Evolutionary conservation across 35 echinoderm and acorn worm genomes (phyloP).

Genomic region (Heliocidaris erythrogramma): DNA sequence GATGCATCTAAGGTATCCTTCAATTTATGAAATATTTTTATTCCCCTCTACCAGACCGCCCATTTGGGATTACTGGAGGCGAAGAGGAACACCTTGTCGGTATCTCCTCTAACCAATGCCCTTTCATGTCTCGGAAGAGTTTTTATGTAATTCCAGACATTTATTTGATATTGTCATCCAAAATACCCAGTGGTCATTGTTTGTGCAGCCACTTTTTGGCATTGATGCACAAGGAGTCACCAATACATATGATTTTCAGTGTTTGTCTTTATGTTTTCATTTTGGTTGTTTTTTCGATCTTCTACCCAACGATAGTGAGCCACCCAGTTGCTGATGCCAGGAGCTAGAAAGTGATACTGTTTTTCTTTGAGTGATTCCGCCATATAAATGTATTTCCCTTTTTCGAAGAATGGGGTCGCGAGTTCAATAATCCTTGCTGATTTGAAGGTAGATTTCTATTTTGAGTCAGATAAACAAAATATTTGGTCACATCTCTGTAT

Average conservation of each 20-base stretch:
- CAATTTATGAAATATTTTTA: not conserved
- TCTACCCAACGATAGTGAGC: not conserved
- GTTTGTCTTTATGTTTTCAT: not conserved
- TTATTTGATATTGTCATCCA: slow-evolving; percentile 16
- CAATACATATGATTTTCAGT: not conserved
- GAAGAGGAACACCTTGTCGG: not conserved
- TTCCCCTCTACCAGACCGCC: not conserved
- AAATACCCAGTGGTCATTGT: not conserved
- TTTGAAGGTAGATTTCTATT: not conserved
- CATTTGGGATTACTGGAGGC: slow-evolving; percentile 8
- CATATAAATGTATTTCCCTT: not conserved
- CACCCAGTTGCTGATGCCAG: not conserved
- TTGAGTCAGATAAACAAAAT: not conserved
- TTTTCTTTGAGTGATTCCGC: slow-evolving; percentile 1
- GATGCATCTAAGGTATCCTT: not conserved
- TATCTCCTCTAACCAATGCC: not conserved
- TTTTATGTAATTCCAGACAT: slow-evolving; percentile 13
- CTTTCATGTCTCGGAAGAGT: not conserved
- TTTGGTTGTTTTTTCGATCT: not conserved
- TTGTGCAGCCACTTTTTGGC: not conserved
- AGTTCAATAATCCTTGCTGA: not conserved
- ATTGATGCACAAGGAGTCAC: not conserved
- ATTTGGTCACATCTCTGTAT: not conserved
- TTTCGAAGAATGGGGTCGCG: not conserved
- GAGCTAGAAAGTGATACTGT: not conserved